A percentile compares a stretch with the other conserved stretches of the same genome.
Evolutionary conservation across 2,888 invertebrate genomes (phyloP).

Genomic region (Amphipyra tragopoginis): DNA sequence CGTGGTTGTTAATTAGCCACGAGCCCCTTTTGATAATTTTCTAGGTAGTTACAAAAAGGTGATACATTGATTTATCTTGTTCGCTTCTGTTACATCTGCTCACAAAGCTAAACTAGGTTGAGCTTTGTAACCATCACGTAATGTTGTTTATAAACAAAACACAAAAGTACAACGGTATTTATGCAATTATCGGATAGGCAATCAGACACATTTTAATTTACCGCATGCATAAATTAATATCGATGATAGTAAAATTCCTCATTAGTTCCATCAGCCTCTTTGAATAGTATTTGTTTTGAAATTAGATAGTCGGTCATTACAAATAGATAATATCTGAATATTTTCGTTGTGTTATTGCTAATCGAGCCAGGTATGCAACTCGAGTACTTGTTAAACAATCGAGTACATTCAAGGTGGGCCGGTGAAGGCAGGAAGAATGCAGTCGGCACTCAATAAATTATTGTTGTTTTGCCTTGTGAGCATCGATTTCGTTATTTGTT

Average conservation of each 20-base stretch:
- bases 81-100: neutral
- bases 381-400: constrained; percentile 65
- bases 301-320: constrained; percentile 11
- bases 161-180: neutral
- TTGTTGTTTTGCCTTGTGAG: constrained; percentile 65
- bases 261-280: constrained; percentile 13
- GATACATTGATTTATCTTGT: no score
- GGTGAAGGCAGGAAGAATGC: constrained; percentile 83
- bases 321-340: constrained; percentile 41
- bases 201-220: neutral
- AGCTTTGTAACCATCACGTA: neutral
- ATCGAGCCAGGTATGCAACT: constrained; percentile 68
- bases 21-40: no score
- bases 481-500: constrained; percentile 24
- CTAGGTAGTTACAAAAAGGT: no score
- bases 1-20: no score
- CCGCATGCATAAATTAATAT: neutral
- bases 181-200: neutral
- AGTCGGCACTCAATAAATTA: constrained; percentile 62
- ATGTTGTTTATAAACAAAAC: constrained; percentile 13
- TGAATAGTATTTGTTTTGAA: constrained; percentile 27
- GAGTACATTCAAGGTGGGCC: constrained; percentile 78
- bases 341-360: constrained; percentile 56
- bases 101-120: no score
- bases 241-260: constrained; percentile 8